Conservation (phyloP, 1,140 invertebrate genomes). For the Drosophila ananassae region DNA sequence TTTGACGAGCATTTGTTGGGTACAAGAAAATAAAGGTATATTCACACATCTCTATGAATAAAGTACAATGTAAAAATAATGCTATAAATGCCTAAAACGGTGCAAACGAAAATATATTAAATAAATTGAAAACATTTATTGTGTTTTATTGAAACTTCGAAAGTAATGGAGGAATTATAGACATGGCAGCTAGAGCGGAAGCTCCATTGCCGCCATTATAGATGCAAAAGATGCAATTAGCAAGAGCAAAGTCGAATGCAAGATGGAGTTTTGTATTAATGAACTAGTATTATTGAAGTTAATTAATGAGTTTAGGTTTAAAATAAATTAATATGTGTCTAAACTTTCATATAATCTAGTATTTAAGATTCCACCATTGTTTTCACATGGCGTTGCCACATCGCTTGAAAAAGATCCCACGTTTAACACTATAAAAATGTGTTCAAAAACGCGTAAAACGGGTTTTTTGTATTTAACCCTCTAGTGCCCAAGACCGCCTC, state of each 20-base stretch:
- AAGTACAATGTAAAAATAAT: conserved; percentile 28
- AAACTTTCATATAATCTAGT: neutral
- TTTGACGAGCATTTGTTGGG: conserved; percentile 73
- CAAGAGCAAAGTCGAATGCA: no score
- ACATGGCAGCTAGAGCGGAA: no score
- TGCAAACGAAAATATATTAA: conserved; percentile 60
- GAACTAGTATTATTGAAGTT: no score
- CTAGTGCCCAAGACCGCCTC: no score
- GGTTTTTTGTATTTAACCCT: no score
- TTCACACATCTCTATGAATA: conserved; percentile 16
- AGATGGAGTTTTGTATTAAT: no score
- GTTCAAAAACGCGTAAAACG: neutral
- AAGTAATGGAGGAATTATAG: neutral
- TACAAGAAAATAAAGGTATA: conserved; percentile 56
- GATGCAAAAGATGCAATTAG: no score
- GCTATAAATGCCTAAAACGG: conserved; percentile 30
- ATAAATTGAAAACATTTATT: conserved; percentile 47
- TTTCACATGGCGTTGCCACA: neutral
- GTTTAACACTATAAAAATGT: neutral
- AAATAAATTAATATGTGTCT: no score
- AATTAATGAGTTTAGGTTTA: no score
- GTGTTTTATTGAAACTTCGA: neutral
- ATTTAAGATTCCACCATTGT: no score
- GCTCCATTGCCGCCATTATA: no score
- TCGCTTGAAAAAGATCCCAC: neutral